Evolutionary conservation across 2,113 vertebrate species (phyloP).

Genomic region (Anser brachyrhynchus): DNA sequence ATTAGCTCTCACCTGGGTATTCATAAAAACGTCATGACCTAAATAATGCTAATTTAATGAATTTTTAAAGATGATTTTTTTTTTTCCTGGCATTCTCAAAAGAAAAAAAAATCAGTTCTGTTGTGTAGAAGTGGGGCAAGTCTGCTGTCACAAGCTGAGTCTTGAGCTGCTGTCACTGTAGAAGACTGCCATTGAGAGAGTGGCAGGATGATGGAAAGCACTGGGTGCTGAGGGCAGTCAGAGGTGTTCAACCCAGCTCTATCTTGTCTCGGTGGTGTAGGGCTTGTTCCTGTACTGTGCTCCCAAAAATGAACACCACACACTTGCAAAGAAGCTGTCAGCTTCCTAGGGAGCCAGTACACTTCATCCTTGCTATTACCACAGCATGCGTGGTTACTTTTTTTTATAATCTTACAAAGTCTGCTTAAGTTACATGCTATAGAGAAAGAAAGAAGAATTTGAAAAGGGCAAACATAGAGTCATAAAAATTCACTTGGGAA

Average conservation of each 20-base stretch:
- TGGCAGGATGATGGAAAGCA: neutral
- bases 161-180: neutral
- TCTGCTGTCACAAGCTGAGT: neutral
- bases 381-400: neutral
- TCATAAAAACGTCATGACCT: neutral
- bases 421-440: neutral
- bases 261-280: neutral
- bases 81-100: neutral
- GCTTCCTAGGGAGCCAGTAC: neutral
- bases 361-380: neutral
- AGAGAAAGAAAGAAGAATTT: neutral
- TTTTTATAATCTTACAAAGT: neutral
- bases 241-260: neutral
- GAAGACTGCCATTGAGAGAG: neutral
- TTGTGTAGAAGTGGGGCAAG: neutral
- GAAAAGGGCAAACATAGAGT: neutral
- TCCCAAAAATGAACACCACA: neutral
- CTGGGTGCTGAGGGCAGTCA: neutral
- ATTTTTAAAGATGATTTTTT: neutral
- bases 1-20: neutral
- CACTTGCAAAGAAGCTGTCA: neutral
- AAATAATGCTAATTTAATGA: conserved; percentile 1
- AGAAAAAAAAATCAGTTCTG: neutral
- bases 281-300: neutral
- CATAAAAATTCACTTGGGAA: neutral